Base-by-base conservation (phyloP, 2,888 invertebrate species). In the Tenthredo mesomela region DNA sequence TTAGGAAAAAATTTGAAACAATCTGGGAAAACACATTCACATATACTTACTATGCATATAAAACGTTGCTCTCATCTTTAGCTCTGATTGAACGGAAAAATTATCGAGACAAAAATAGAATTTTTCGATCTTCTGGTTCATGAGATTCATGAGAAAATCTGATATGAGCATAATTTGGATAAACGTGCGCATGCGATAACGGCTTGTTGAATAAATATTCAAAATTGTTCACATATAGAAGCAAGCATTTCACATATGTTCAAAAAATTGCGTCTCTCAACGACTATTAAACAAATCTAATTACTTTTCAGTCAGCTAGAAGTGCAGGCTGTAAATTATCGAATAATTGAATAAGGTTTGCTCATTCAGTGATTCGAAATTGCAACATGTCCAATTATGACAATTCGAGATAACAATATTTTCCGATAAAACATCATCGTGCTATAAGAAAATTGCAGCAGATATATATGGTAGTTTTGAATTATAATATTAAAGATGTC, bases 401-500 rank as follows among this genome's bases (percentile, higher is more conserved):
- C 0, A 61, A 61, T 61, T 61, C 10, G 21, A 21, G 25, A 10
- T 25, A 25, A 25, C 25, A 12, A 61, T 61, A 25, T 61, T 61
- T 25, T 61, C 25, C 9, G 21, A 12, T 10, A 25, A 25, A 25
- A 61, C 21, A 61, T 25, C 25, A 61, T 61, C 25, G 7, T 54
- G 54, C 54, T 0, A 29, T 2, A n/a, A 54, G 54, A 54, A 50
- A 50, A 54, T 33, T 67, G 18, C 67, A 67, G 33, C 33, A 29
- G 33, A 33, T 67, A 67, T 33, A 33, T 67, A 67, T 33, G 15
- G 18, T 0, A 6, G 29, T 18, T 67, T 18, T 33, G 1, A 29
- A 67, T 73, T n/a, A 18, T 10, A 73, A 40, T 21, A 40, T 21
- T 10, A 73, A 73, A 73, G 1, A 73, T 73, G 71, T 73, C 71